Evolutionary conservation across 2,888 invertebrate genomes (phyloP), one percentile per base, ranked within the genome.

Genomic region (Chorisops tibialis): DNA sequence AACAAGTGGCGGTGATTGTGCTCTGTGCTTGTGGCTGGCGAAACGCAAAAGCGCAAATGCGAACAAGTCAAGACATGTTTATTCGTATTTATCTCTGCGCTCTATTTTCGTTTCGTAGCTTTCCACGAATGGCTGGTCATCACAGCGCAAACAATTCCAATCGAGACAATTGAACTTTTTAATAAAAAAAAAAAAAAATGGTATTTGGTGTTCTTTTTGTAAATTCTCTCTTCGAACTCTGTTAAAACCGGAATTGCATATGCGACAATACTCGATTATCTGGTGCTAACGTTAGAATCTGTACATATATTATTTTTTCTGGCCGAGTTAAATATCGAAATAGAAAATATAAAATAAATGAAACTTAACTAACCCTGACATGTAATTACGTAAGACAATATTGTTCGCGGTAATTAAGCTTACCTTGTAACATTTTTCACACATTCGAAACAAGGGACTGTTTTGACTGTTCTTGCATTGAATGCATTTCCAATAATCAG

Each of bases 351-450:
- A n/a, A n/a, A 48, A 48, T n/a, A 48, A n/a, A 48, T 21, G 21
- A 3, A 48, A 22, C 21, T 3, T 14, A 11, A 4, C 7, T 41
- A 54, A 41, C n/a, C 19, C 14, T n/a, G 11, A n/a, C 6, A 30
- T 12, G 24, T 24, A 56, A 47, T 45, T 56, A 56, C 45, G 22
- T 56, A 43, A 56, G 16, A n/a, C 45, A n/a, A 35, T 56, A n/a
- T 12, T 18, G 5, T 22, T 21, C 22, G 41, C 39, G 37, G 51
- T 7, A 37, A n/a, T 51, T 51, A 24, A 12, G 19, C 54, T 66
- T 66, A 87, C 87, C 85, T 85, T 84, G 74, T 83, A 87, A 73
- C 87, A 88, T 76, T 84, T 84, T 74, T 85, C 83, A 75, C 88
- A 88, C 78, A 84, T 87, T 66, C 85, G 78, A 72, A 83, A 87